A percentile compares a stretch with the other conserved stretches of the same genome.
Evolutionary conservation across 2,113 vertebrate genomes (phyloP).

Genomic region (Oncorhynchus clarkii): DNA sequence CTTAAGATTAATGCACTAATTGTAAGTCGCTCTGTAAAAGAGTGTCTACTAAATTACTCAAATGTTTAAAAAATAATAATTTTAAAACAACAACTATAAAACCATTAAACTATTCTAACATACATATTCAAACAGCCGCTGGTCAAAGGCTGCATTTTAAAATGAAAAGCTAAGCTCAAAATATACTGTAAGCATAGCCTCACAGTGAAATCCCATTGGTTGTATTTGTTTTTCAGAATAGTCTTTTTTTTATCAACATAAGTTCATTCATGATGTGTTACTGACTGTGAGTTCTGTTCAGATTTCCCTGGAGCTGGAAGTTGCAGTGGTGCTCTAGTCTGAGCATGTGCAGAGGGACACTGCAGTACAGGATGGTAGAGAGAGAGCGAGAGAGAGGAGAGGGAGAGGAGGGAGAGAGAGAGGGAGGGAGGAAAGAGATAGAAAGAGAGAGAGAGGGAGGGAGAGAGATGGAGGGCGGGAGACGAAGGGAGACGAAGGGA

Average conservation of each 20-base stretch:
- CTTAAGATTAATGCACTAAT: too few relatives aligned
- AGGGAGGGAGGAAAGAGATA: neutral
- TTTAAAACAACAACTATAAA: too few relatives aligned
- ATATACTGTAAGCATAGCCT: neutral
- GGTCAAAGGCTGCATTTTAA: neutral
- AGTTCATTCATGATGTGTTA: neutral
- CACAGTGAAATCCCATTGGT: neutral
- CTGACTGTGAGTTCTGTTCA: conserved; percentile 36
- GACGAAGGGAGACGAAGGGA: neutral
- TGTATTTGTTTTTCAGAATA: neutral
- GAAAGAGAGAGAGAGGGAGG: neutral
- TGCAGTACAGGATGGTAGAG: conserved; percentile 57
- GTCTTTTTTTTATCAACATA: neutral
- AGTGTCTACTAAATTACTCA: too few relatives aligned
- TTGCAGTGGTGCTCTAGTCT: conserved; percentile 55
- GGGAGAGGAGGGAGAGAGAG: neutral
- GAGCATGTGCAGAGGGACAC: conserved; percentile 69
- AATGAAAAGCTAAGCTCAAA: neutral
- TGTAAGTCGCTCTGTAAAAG: too few relatives aligned
- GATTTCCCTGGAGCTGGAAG: conserved; percentile 53
- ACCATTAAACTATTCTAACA: neutral
- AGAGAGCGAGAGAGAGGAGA: conserved; percentile 30
- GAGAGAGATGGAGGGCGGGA: neutral
- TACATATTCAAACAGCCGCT: neutral
- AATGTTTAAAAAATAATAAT: too few relatives aligned